phyloP scores from a whole-genome alignment of 1,140 invertebrate genomes.

The Caenorhabditis brenneri region DNA sequence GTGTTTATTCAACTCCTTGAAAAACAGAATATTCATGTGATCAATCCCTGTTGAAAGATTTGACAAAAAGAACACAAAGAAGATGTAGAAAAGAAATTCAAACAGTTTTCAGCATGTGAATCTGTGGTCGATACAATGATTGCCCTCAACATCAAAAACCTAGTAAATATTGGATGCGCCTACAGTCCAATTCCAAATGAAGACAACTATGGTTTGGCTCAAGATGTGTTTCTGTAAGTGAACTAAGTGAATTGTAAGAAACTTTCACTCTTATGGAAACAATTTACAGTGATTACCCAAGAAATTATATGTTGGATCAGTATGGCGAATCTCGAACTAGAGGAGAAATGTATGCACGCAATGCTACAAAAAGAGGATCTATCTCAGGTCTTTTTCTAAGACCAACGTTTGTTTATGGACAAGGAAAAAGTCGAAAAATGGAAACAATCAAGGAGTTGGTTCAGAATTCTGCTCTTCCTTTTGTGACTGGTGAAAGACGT shows the following conservation, averaged over 20 bases:
- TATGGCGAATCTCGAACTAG: constrained; percentile 49
- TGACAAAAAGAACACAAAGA: no score
- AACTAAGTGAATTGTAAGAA: background rate
- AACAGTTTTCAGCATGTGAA: constrained; percentile 37
- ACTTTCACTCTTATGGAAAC: background rate
- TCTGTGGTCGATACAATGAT: constrained; percentile 41
- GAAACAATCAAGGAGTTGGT: constrained; percentile 32
- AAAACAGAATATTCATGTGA: no score
- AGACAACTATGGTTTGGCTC: constrained; percentile 49
- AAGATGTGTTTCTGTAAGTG: constrained; percentile 45
- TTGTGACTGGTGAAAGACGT: constrained; percentile 19
- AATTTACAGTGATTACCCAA: constrained; percentile 44
- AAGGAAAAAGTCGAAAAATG: constrained; percentile 9
- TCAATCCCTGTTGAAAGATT: no score
- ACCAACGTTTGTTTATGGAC: constrained; percentile 40
- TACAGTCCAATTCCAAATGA: constrained; percentile 47
- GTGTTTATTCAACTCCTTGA: no score
- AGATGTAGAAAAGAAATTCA: background rate
- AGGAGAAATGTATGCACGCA: constrained; percentile 51
- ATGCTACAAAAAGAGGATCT: constrained; percentile 9
- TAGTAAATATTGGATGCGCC: constrained; percentile 42
- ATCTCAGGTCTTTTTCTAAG: constrained; percentile 33
- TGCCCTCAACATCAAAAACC: background rate
- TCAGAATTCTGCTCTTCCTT: constrained; percentile 23
- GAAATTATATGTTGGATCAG: constrained; percentile 44